Evolutionary conservation across 2,797 vertebrate genomes (phyloP), one percentile per base, ranked within the genome.

Genomic region (Clamator glandarius): DNA sequence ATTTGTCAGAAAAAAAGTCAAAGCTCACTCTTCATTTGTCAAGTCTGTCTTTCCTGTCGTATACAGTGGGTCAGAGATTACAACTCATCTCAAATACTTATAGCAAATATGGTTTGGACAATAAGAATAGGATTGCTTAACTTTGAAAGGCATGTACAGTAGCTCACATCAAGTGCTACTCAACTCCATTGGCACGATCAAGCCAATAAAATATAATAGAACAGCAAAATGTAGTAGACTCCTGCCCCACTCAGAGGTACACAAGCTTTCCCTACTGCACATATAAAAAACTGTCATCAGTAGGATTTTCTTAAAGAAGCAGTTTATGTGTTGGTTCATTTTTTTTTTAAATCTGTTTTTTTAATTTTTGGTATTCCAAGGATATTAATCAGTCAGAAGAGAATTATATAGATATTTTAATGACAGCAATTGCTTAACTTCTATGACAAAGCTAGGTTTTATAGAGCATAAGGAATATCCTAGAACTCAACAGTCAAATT

Each of bases 21-120:
- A 87, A 94, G 72, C 75, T 87, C 31, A 16, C 86, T 92, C 84
- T 92, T 94, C 92, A 96, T 96, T 96, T 96, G 86, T 97, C 96
- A 96, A 46, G 77, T 87, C 91, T 91, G 69, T 85, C 86, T 93
- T 96, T 92, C 81, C 52, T 52, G 67, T 95, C 90, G 76, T 78
- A 76, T 84, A 39, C 31, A 68, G 59, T 67, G 85, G 88, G 62
- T 84, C 90, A 90, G 74, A 92, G 64, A 83, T 94, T 92, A 84
- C 81, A 87, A 21, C 84, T 96, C 87, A 78, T 93, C 92, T 93
- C 75, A 51, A 87, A 41, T 90, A 94, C 67, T 95, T 94, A 92
- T 10, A 80, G 69, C 31, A 93, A 80, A 94, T 72, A 72, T 11
- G 9, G 58, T 95, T 42, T 55, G 84, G 78, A 76, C 69, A 54